Base-by-base conservation (phyloP, 2,888 invertebrate species). In the Caenorhabditis macrosperma region DNA sequence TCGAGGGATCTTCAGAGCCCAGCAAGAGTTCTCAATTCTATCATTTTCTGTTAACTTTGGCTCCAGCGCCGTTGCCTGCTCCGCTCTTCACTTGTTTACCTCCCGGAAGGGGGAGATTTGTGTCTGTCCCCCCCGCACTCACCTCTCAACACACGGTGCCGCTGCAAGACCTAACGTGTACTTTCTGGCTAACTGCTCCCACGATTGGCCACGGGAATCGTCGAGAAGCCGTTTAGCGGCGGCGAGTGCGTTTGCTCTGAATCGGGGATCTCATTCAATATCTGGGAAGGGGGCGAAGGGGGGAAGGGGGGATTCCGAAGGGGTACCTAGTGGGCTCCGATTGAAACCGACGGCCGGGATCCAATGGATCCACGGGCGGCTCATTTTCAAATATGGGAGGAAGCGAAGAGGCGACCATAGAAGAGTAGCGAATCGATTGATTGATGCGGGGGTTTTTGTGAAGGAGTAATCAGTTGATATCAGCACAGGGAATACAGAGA, bases 61-160 rank as follows among this genome's bases (percentile, higher is more conserved):
- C 60, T 61, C 30, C 60, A 61, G 46, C 15, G 59, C 60, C 20
- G n/a, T n/a, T n/a, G n/a, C 20, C 46, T 17, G 46, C 17, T n/a
- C 17, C 30, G 20, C 17, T 52, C 33, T 33, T 46, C 46, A 30
- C 46, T 55, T 68, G 35, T 68, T 50, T 68, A 35, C 48, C 44
- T 33, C 61, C 59, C 3, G 9, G n/a, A n/a, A n/a, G n/a, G n/a
- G n/a, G n/a, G n/a, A n/a, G n/a, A n/a, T 15, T 44, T 44, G 22
- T 55, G 24, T 12, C 50, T 28, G 12, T 20, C 28, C n/a, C n/a
- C n/a, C n/a, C n/a, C n/a, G n/a, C 44, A 28, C 64, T 59, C 44
- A 84, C 84, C 84, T 78, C 67, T 84, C 82, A 75, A 82, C 81
- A 69, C 77, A 84, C 35, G 84, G 84, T 33, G 78, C 77, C 26